Evolutionary conservation across 2,113 vertebrate genomes (phyloP), one percentile per base, ranked within the genome.

Genomic region (Herpailurus yagouaroundi): DNA sequence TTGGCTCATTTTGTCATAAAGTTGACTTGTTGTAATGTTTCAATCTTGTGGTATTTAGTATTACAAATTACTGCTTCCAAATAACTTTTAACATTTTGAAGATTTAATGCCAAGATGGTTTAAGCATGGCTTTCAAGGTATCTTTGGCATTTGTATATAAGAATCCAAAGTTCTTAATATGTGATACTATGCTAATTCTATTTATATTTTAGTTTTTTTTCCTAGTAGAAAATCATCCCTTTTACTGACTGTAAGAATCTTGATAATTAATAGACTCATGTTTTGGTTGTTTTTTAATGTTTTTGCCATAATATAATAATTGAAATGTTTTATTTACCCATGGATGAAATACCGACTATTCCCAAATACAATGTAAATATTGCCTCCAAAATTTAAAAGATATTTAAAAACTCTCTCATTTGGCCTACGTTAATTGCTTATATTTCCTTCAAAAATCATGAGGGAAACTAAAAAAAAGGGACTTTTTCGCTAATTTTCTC

Each of bases 241-340:
- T 41, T 76, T 94, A 89, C 86, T 93, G 71, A 6, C 52, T 83
- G 0, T 79, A 86, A 95, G 36, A 23, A 57, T 82, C 48, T 89
- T 95, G 1, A 15, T 85, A 71, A 66, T n/a, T 94, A 60, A 81
- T 64, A 52, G 91, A 93, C 3, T 76, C 48, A 23, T 83, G 57
- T 23, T 60, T 60, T 21, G 38, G 63, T 4, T 76, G 18, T 52
- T 89, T 93, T 86, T 79, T 69, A 91, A 36, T 76, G 36, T 18
- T 93, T 97, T 83, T 95, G 19, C 63, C 41, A 73, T 91, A 87
- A 87, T 14, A 68, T 57, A 52, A 85, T 96, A 77, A 97, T 89
- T 91, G n/a, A 63, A 96, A 95, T 92, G 25, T 92, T 73, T 97
- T 96, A 97, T 98, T 97, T 98, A 82, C 88, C 73, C 27, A 52